Conservation (phyloP, 2,797 vertebrate species). For the Mallotus villosus region DNA sequence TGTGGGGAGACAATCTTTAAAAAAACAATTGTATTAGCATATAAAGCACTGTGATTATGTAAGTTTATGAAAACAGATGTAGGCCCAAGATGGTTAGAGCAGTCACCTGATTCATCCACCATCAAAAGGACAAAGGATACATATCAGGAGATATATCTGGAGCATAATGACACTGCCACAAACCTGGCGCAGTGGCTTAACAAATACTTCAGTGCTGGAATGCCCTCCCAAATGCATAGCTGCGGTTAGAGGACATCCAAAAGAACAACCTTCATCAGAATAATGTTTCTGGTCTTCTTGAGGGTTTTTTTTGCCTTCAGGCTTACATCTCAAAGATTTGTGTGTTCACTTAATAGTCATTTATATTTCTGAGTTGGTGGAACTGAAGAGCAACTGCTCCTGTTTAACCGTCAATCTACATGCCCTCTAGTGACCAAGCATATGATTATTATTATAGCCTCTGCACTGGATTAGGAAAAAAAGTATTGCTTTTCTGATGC, state of each 20-base stretch:
- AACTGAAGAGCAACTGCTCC: slow-evolving; percentile 46
- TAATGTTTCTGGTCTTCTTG: slow-evolving; percentile 51
- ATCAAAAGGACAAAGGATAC: no score
- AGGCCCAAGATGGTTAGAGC: no score
- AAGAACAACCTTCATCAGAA: slow-evolving; percentile 47
- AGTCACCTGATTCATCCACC: no score
- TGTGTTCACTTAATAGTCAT: slow-evolving; percentile 33
- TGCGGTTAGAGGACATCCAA: slow-evolving; percentile 43
- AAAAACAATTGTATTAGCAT: no score
- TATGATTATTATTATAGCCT: slow-evolving; percentile 50
- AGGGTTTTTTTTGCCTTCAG: slow-evolving; percentile 17
- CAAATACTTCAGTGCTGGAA: background rate
- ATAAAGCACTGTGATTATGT: no score
- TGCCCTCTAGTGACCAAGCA: slow-evolving; percentile 48
- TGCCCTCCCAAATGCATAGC: slow-evolving; percentile 7
- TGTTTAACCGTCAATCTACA: slow-evolving; percentile 36
- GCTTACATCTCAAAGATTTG: slow-evolving; percentile 29
- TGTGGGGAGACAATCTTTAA: no score
- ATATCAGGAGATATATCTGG: background rate
- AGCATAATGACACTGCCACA: background rate
- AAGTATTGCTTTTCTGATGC: background rate
- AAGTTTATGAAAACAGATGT: no score
- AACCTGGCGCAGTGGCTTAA: background rate
- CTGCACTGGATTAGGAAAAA: background rate
- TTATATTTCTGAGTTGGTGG: slow-evolving; percentile 40